phyloP scores from a whole-genome alignment of 2,797 vertebrate species.

The Strix occidentalis region DNA sequence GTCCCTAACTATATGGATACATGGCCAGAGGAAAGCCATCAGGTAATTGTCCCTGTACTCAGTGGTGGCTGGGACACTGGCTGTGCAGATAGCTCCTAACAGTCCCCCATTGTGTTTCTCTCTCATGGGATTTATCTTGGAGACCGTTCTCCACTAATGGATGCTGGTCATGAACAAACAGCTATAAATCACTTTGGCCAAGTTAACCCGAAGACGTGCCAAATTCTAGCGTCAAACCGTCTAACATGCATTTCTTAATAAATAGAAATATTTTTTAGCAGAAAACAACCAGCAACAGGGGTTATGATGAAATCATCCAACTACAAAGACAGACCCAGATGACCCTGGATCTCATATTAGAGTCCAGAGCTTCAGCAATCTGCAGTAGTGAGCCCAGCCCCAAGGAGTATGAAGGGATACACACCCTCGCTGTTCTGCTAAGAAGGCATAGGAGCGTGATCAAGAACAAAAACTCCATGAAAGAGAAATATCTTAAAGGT shows the following conservation, averaged over 20 bases:
- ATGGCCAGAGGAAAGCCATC: neutral
- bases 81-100: neutral
- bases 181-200: slow-evolving; percentile 49
- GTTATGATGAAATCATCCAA: slow-evolving; percentile 5
- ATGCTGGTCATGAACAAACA: slow-evolving; percentile 54
- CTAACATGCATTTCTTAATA: neutral
- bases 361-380: neutral
- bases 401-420: neutral
- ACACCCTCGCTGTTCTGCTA: neutral
- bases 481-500: neutral
- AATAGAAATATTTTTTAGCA: slow-evolving; percentile 13
- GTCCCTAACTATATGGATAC: neutral
- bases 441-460: neutral
- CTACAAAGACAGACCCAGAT: neutral
- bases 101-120: neutral
- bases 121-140: neutral
- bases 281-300: neutral
- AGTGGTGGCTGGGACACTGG: neutral
- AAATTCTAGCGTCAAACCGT: slow-evolving; percentile 30
- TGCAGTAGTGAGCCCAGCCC: neutral
- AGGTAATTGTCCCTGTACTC: neutral
- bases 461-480: neutral
- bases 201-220: slow-evolving; percentile 28
- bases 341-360: slow-evolving; percentile 1
- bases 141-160: slow-evolving; percentile 8